Percentiles rank a stretch among this genome's conserved stretches.
Evolutionary conservation across 2,113 vertebrate species (phyloP).

Genomic region (Bucco capensis): DNA sequence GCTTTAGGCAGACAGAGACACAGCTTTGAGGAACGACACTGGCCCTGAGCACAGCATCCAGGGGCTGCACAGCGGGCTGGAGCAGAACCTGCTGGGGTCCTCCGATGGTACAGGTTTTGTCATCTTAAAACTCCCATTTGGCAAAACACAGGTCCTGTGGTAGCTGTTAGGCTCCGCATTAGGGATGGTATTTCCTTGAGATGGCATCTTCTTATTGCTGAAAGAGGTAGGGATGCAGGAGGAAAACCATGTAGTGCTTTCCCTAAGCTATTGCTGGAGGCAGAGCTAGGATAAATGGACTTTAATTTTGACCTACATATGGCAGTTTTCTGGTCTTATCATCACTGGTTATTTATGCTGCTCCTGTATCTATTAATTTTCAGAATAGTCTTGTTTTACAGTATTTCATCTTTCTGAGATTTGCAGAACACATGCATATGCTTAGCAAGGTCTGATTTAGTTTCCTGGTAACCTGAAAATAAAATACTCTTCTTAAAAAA

Average conservation of each 20-base stretch:
- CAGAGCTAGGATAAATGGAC: neutral
- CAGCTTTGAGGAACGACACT: neutral
- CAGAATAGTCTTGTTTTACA: neutral
- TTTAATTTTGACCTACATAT: neutral
- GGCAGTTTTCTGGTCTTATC: neutral
- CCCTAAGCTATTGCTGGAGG: neutral
- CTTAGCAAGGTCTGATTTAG: constrained; percentile 11
- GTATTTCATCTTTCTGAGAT: neutral
- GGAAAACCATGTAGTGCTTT: rapidly evolving
- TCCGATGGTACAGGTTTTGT: neutral
- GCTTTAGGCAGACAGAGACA: neutral
- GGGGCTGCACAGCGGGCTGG: rapidly evolving
- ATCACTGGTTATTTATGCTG: neutral
- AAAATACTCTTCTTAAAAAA: neutral
- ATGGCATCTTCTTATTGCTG: neutral
- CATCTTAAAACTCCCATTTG: neutral
- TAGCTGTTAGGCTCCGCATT: neutral
- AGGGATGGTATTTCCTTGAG: neutral
- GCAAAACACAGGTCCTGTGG: neutral
- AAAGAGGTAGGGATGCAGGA: neutral
- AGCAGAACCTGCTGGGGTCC: rapidly evolving
- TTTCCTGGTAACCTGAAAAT: constrained; percentile 43
- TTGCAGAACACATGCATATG: constrained; percentile 9
- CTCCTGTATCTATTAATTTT: neutral
- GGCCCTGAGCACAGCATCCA: neutral